Base-by-base conservation (phyloP, 2,113 vertebrate species). In the Daubentonia madagascariensis region DNA sequence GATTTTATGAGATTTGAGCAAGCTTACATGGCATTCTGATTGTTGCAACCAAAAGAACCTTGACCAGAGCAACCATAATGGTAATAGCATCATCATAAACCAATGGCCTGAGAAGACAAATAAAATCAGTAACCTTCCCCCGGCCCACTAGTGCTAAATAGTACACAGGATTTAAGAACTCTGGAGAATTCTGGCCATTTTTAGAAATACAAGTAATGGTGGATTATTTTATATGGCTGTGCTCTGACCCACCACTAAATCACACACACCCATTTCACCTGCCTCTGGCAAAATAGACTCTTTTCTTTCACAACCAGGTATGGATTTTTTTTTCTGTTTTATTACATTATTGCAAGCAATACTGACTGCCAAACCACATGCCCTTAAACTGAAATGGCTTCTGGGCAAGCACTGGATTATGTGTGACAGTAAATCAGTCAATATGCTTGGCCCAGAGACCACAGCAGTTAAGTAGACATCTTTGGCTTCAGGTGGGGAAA, bases 301-400 rank as follows among this genome's bases (percentile, higher is more conserved):
- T 95, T 89, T 89, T 91, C 93, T 97, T 96, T 89, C 96, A 97
- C 91, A 97, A 89, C 52, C 96, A 97, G 96, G 81, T 98, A 98
- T 90, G 84, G 93, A 97, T 97, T 96, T 97, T 89, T 75, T 75
- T 96, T 98, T 97, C 79, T 81, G 65, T 89, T 97, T 98, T 97
- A 97, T 94, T 96, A 92, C 90, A 97, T 97, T 97, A 97, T 97
- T 89, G 87, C 89, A 95, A 98, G 89, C 90, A 86, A 89, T 95
- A 78, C 94, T 85, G 75, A 40, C 92, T 97, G 95, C 84, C 95
- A 96, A 94, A 88, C 90, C 72, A 30, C 95, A 96, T 79, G 37
- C 91, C 65, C 96, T 97, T 97, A 97, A 98, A 96, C 89, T 93
- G 81, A 98, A 97, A 97, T 95, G 94, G 93, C 88, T 97, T 95